Base-by-base conservation (phyloP, 1,140 invertebrate species). In the Neodiprion fabricii region DNA sequence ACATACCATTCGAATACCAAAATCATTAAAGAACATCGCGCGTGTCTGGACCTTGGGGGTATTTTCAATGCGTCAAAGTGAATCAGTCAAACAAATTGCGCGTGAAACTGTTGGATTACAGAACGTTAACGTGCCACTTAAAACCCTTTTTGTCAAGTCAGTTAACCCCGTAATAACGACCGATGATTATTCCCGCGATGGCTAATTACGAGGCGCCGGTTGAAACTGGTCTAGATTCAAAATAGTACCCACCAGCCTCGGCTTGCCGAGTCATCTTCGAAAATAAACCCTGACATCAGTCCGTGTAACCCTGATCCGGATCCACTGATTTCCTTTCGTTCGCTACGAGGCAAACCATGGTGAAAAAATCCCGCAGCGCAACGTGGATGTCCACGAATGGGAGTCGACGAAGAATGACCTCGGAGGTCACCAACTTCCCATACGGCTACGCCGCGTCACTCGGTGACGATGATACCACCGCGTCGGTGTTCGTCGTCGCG, bases 401-500 rank as follows among this genome's bases (percentile, higher is more conserved):
- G 4, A 61, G 53, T 9, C n/a, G 53, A 61, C 28, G 28, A 61
- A 7, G n/a, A 61, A 76, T 76, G 77, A 76, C 83, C 79, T 81
- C 80, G 76, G 84, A 84, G 85, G 84, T 85, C 84, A 87, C 79
- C 85, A 81, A 86, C 86, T 81, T 82, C 77, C 76, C 78, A 78
- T 74, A 73, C 74, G 76, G 67, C 28, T 1, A 40, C 28, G 28
- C 5, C 28, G 28, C 28, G 28, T 40, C 28, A 40, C 28, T 5
- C 5, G 28, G 28, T 40, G 28, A 40, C 28, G 28, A 40, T 40
- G 28, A 40, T 40, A 40, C 28, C 28, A 40, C 28, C 28, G 28
- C 28, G 1, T 12, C 9, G 7, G 53, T 61, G 11, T 17, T 61
- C 53, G 53, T 61, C 53, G 9, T 61, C 53, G 53, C 9, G 11